phyloP scores from a whole-genome alignment of 1,140 invertebrate genomes.

The Lasioglossum albipes region DNA sequence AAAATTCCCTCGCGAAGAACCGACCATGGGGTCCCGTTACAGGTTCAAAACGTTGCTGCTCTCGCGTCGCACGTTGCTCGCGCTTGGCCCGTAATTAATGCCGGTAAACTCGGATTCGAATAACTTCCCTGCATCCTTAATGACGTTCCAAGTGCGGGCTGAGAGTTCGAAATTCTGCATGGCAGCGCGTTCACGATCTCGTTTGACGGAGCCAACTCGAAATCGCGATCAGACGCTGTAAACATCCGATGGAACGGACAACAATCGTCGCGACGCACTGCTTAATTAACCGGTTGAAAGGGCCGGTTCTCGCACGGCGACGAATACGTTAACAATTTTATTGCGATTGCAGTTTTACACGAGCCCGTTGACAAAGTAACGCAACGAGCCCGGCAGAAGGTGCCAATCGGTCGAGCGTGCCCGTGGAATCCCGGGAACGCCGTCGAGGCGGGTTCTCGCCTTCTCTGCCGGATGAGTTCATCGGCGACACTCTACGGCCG shows the following conservation, averaged over 20 bases:
- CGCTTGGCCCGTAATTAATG: slow-evolving; percentile 30
- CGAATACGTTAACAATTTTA: slow-evolving; percentile 52
- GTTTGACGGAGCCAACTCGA: slow-evolving; percentile 31
- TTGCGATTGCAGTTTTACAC: slow-evolving; percentile 40
- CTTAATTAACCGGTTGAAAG: slow-evolving; percentile 48
- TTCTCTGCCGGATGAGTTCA: slow-evolving; percentile 51
- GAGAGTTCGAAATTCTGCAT: not conserved
- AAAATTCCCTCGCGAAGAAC: slow-evolving; percentile 22
- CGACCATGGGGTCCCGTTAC: slow-evolving; percentile 6
- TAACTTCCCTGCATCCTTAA: slow-evolving; percentile 36
- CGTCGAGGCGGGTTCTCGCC: slow-evolving; percentile 39
- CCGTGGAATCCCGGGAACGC: slow-evolving; percentile 59
- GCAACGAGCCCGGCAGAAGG: slow-evolving; percentile 48
- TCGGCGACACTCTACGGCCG: slow-evolving; percentile 49
- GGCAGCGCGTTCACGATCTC: too few species aligned
- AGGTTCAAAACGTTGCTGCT: slow-evolving; percentile 4
- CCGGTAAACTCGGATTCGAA: slow-evolving; percentile 31
- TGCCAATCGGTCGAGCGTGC: slow-evolving; percentile 48
- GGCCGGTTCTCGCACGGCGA: slow-evolving; percentile 4
- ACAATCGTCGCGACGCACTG: slow-evolving; percentile 7
- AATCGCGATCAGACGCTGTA: slow-evolving; percentile 38
- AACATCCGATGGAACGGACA: slow-evolving; percentile 27
- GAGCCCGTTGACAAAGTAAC: slow-evolving; percentile 40
- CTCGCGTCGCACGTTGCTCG: slow-evolving; percentile 8
- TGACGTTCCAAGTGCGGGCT: not conserved